Conservation (phyloP, 2,113 vertebrate species). For the Chionodraco myersi region DNA sequence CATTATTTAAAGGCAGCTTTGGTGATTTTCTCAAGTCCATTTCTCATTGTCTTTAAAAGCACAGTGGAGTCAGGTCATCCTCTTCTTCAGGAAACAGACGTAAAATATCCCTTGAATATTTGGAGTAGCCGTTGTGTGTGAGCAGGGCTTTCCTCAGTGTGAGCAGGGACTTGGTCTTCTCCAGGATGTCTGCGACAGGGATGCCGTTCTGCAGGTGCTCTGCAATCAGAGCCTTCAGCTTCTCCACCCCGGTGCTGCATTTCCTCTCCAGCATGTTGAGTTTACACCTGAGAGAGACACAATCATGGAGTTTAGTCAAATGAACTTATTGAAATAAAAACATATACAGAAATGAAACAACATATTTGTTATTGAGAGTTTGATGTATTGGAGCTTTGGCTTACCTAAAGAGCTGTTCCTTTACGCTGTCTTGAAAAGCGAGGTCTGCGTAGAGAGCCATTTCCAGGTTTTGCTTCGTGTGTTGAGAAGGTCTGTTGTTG, state of each 20-base stretch:
- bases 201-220: conserved; percentile 78
- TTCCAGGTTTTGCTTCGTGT: conserved; percentile 13
- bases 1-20: not conserved
- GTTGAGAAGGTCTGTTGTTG: conserved; percentile 1
- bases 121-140: conserved; percentile 81
- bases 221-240: conserved; percentile 77
- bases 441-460: conserved; percentile 80
- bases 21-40: not conserved
- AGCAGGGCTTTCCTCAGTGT: conserved; percentile 80
- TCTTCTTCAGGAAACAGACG: conserved; percentile 75
- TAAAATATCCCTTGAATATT: conserved; percentile 79
- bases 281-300: conserved; percentile 75
- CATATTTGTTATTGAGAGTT: not conserved
- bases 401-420: conserved; percentile 82
- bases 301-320: not conserved
- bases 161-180: conserved; percentile 81
- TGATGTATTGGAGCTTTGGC: not conserved
- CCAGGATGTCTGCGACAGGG: conserved; percentile 79
- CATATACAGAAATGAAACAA: not conserved
- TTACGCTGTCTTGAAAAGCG: conserved; percentile 75
- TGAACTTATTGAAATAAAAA: not conserved
- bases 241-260: conserved; percentile 79
- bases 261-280: conserved; percentile 81
- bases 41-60: conserved; percentile 48
- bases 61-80: conserved; percentile 75